Evolutionary conservation across 1,140 invertebrate species (phyloP), one percentile per base, ranked within the genome.

Genomic region (Globodera rostochiensis): DNA sequence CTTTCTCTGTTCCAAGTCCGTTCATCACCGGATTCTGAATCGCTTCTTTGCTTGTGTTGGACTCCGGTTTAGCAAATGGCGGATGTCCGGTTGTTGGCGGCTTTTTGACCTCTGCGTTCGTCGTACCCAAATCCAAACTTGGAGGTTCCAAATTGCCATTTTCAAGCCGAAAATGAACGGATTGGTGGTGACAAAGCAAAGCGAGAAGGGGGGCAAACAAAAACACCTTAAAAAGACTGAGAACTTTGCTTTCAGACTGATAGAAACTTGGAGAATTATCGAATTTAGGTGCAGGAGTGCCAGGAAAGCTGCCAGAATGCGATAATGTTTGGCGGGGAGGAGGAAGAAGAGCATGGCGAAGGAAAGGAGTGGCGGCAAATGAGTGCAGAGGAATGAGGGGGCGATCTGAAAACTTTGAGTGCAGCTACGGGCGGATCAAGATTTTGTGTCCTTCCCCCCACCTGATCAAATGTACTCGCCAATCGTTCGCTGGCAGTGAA

Each of bases 381-480:
- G 49, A 1, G 60, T 25, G 49, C 47, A n/a, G 21, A 77, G 69
- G 3, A 77, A n/a, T 8, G 76, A 77, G n/a, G 76, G 57, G 5
- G 9, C 69, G 25, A 71, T 36, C 69, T 71, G 69, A 64, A 64
- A 13, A 64, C 7, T 13, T 53, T 71, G 69, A 21, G 6, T 5
- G 21, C 21, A 4, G 21, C 13, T 2, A 6, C 13, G 3, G 36
- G 4, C 4, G 25, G 25, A 71, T 25, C 6, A 77, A 67, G 67
- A 46, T 36, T 4, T 36, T 9, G 15, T 67, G 11, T 36, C 25
- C 36, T 4, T 49, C 6, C 15, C 19, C 50, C 36, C n/a, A 83
- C 82, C 69, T 79, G 83, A 47, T 85, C 85, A 74, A 84, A 85
- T 9, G 82, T 82, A n/a, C 74, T 64, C n/a, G 76, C 50, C 9